Conservation (phyloP, 2,888 invertebrate genomes). For the Poecilus cupreus region DNA sequence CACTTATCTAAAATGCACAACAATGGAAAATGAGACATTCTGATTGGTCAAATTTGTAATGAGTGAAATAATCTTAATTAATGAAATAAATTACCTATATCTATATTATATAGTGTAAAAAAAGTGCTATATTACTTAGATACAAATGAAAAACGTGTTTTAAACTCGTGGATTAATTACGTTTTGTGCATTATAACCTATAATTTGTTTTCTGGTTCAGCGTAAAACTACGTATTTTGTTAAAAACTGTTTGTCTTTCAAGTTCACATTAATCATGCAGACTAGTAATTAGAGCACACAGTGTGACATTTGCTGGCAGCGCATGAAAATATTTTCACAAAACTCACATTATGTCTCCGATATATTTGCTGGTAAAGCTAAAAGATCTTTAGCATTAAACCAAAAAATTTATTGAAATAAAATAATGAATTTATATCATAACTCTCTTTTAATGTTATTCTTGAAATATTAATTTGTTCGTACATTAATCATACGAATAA, state of each 20-base stretch:
- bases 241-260: conserved; percentile 1
- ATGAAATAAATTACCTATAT: too few species aligned
- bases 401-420: conserved; percentile 12
- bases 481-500: conserved; percentile 33
- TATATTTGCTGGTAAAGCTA: too few species aligned
- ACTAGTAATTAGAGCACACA: conserved; percentile 18
- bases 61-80: too few species aligned
- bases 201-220: neutral
- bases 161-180: too few species aligned
- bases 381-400: neutral
- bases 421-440: conserved; percentile 2
- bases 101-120: too few species aligned
- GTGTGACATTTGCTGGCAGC: conserved; percentile 5
- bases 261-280: conserved; percentile 27
- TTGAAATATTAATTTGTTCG: conserved; percentile 29
- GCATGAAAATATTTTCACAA: neutral
- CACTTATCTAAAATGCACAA: too few species aligned
- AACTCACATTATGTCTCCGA: neutral
- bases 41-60: too few species aligned
- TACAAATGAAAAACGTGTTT: too few species aligned
- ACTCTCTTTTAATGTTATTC: neutral
- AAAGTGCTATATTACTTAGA: too few species aligned
- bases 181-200: neutral
- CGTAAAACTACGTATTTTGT: neutral
- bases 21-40: too few species aligned